phyloP scores from a whole-genome alignment of 2,113 vertebrate genomes.

The Microcebus griseorufus region DNA sequence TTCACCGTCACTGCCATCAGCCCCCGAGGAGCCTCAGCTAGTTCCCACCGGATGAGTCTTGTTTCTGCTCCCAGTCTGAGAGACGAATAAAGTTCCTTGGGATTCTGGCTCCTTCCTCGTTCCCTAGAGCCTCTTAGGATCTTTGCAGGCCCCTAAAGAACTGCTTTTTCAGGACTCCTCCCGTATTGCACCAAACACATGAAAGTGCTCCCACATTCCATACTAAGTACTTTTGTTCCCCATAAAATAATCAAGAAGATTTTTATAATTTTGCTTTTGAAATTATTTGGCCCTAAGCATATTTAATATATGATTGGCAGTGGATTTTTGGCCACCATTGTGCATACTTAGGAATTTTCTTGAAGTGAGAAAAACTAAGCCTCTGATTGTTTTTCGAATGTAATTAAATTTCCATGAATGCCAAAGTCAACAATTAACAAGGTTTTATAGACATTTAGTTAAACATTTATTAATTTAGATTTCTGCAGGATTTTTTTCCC shows the following conservation, averaged over 20 bases:
- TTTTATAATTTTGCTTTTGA: conserved; percentile 43
- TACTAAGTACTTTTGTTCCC: background rate
- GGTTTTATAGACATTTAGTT: conserved; percentile 21
- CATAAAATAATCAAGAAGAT: background rate
- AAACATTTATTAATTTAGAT: conserved; percentile 38
- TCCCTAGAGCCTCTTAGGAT: background rate
- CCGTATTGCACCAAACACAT: too few relatives aligned
- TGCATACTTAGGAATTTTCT: conserved; percentile 7
- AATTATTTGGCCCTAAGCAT: background rate
- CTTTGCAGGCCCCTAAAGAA: background rate
- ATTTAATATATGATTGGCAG: conserved; percentile 6
- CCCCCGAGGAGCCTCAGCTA: background rate
- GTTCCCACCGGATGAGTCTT: background rate
- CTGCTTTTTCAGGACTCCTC: background rate
- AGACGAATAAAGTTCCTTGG: background rate
- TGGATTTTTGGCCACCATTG: background rate
- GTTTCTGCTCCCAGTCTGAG: background rate
- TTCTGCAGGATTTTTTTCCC: background rate
- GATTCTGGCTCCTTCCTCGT: background rate
- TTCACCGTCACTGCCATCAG: background rate
- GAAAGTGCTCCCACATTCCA: background rate
- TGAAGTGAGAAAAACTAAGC: conserved; percentile 40
- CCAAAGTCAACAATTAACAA: conserved; percentile 48
- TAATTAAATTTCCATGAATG: conserved; percentile 66
- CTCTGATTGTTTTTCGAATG: background rate